These are phyloP conservation scores for Polypedilum vanderplanki DNA, from an alignment of 1,140 invertebrate genomes.

Conservation along the genomic window DNA sequence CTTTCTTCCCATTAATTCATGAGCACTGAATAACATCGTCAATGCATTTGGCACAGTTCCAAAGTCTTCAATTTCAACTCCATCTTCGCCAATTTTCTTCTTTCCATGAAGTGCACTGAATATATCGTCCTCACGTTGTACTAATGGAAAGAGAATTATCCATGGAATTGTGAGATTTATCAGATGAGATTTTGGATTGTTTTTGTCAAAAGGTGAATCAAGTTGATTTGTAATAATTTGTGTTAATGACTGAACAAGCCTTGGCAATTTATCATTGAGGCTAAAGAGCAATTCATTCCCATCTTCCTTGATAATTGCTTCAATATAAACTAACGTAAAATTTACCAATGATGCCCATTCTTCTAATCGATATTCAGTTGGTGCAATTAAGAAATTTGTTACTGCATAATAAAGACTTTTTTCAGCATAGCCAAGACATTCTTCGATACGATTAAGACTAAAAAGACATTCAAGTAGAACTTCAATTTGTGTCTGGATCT, in stretches of 20 bases:
- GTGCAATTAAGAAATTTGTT: conserved; percentile 50
- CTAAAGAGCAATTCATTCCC: conserved; percentile 49
- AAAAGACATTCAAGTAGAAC: conserved; percentile 68
- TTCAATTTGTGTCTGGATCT: conserved; percentile 45
- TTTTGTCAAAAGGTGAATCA: conserved; percentile 52
- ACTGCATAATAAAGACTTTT: conserved; percentile 58
- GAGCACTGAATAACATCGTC: conserved; percentile 70
- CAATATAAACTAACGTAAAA: conserved; percentile 59
- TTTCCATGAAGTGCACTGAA: conserved; percentile 32
- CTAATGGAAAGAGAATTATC: conserved; percentile 73
- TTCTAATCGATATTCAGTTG: conserved; percentile 48
- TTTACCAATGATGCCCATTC: conserved; percentile 59
- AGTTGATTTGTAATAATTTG: conserved; percentile 66
- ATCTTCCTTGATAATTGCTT: conserved; percentile 56
- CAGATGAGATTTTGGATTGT: conserved; percentile 55
- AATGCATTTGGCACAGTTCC: conserved; percentile 66
- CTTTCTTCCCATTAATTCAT: conserved; percentile 73
- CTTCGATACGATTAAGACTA: conserved; percentile 49
- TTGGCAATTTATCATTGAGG: conserved; percentile 48
- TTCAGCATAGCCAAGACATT: conserved; percentile 70
- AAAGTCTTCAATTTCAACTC: conserved; percentile 47
- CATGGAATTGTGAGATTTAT: conserved; percentile 68
- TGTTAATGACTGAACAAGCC: conserved; percentile 68
- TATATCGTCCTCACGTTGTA: conserved; percentile 55
- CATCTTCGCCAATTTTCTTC: conserved; percentile 31